Conservation (phyloP, 2,113 vertebrate species). For the Periophthalmodon schlosseri region DNA sequence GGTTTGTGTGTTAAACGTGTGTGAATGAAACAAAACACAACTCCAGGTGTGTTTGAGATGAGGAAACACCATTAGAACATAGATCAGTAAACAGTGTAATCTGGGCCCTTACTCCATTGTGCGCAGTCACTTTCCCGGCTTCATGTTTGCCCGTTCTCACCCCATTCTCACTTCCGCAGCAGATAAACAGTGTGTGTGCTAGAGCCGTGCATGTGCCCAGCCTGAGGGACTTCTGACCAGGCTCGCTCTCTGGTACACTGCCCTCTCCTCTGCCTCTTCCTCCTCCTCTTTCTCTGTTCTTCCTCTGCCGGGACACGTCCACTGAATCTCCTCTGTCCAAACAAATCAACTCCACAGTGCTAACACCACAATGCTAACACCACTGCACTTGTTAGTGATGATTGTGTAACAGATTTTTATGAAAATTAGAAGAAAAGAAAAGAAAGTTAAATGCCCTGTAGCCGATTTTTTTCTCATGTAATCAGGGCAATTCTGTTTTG, state of each 20-base stretch:
- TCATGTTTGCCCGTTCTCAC: constrained; percentile 56
- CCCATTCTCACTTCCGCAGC: constrained; percentile 53
- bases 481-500: too few species aligned
- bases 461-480: too few species aligned
- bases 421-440: not conserved
- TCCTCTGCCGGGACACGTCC: constrained; percentile 14
- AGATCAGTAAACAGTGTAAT: too few species aligned
- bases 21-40: too few species aligned
- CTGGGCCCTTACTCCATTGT: constrained; percentile 27
- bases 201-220: constrained; percentile 5
- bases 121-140: constrained; percentile 23
- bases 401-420: not conserved
- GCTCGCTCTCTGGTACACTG: constrained; percentile 16
- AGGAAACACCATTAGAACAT: too few species aligned
- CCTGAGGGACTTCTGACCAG: constrained; percentile 50
- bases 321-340: constrained; percentile 22
- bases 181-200: constrained; percentile 27
- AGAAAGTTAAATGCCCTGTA: too few species aligned
- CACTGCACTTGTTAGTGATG: not conserved
- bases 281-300: not conserved
- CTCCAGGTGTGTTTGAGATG: too few species aligned
- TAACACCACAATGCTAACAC: not conserved
- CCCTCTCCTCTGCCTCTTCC: not conserved
- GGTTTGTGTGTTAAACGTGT: too few species aligned
- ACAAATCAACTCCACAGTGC: constrained; percentile 5